Conservation (phyloP, 2,113 vertebrate genomes). For the Plectropomus leopardus region DNA sequence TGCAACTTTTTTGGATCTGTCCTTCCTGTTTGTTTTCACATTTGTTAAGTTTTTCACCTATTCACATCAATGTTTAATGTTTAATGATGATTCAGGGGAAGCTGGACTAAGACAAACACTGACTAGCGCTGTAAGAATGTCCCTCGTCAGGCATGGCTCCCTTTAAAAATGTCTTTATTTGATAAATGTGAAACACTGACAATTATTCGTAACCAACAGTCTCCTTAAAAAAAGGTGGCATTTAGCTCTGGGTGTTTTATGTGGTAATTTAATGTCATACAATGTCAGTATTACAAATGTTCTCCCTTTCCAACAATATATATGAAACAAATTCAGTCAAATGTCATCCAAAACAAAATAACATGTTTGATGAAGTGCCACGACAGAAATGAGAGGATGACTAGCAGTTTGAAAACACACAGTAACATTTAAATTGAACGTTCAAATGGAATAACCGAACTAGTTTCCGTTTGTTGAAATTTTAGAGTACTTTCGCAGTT, state of each 20-base stretch:
- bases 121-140: background rate
- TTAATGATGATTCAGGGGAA: background rate
- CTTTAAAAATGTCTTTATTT: background rate
- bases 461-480: slow-evolving; percentile 11
- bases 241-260: slow-evolving; percentile 5
- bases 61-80: background rate
- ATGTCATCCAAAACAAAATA: background rate
- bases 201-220: background rate
- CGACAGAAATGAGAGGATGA: background rate
- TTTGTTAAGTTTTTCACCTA: background rate
- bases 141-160: background rate
- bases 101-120: background rate
- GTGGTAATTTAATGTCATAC: slow-evolving; percentile 8
- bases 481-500: slow-evolving; percentile 15
- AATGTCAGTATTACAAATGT: background rate
- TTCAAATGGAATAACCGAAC: background rate
- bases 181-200: background rate
- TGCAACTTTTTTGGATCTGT: too few relatives aligned
- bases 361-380: background rate
- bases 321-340: slow-evolving; percentile 4
- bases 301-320: background rate
- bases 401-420: background rate
- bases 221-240: slow-evolving; percentile 15
- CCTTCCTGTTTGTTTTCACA: too few relatives aligned
- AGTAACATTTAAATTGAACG: background rate